Evolutionary conservation across 2,797 vertebrate genomes (phyloP), one percentile per base, ranked within the genome.

Genomic region (Synaphobranchus kaupii): DNA sequence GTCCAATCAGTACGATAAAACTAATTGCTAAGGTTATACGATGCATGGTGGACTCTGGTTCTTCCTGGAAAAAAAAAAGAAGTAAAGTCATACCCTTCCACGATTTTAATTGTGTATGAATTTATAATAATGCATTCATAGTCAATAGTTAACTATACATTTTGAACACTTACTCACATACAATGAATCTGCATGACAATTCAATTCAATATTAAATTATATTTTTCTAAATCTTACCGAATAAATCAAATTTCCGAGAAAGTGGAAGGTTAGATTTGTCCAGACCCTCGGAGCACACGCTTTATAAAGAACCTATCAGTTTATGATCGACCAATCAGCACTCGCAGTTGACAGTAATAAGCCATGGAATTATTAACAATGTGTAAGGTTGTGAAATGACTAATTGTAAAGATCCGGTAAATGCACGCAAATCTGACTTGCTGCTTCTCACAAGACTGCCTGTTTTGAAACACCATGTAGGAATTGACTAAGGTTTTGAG

Each of bases 301-400:
- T 84, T 86, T 90, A 84, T 90, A 91, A 84, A 85, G 25, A 84
- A 10, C 6, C 47, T 63, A 52, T 60, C n/a, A 17, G 48, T 50
- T 31, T 20, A n/a, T 17, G 56, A 22, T 34, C 47, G 68, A 86
- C 90, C 91, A 91, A 91, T 90, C 84, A 87, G 80, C 8, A 56
- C 13, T 66, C 47, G 48, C 76, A 52, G 5, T 56, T 50, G 56
- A 78, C 71, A 76, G 34, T 76, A 34, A 85, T 60, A 78, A 50
- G 83, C 84, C 22, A 39, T 39, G 71, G 71, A 39, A 76, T 39
- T 34, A 34, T 39, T 76, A 76, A 76, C 13, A 31, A 76, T 76
- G 34, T 39, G 12, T 39, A 17, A 4, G 10, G 71, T 76, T 13
- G 12, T 76, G 71, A 68, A n/a, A 68, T 68, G 28, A 34, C 71